phyloP scores from a whole-genome alignment of 2,888 invertebrate species.

The Globia sparganii region DNA sequence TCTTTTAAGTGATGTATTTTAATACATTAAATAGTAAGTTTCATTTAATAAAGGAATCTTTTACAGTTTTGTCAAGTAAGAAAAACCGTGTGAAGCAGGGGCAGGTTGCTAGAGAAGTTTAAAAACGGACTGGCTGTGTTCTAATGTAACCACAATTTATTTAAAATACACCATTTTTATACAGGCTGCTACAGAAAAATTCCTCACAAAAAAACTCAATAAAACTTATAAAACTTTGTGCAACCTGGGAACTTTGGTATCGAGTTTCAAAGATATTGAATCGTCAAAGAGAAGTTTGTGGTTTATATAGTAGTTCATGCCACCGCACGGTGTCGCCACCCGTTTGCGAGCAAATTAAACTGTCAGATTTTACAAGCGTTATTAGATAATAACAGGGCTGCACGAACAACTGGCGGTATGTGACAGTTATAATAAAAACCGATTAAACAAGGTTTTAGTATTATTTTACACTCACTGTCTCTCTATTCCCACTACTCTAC shows the following conservation, averaged over 20 bases:
- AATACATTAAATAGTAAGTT: not conserved
- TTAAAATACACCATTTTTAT: not conserved
- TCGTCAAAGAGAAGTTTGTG: constrained; percentile 27
- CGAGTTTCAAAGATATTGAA: constrained; percentile 42
- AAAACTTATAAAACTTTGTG: not conserved
- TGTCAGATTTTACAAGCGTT: constrained; percentile 12
- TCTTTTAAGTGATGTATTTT: not conserved
- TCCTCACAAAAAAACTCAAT: not conserved
- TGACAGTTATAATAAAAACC: not conserved
- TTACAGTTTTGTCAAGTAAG: too few species aligned
- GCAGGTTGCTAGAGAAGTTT: not conserved
- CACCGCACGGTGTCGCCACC: constrained; percentile 6
- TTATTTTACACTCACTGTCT: not conserved
- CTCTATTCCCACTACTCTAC: too few species aligned
- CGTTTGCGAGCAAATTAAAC: constrained; percentile 31
- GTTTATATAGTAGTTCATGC: constrained; percentile 17
- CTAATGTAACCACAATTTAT: not conserved
- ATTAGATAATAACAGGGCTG: not conserved
- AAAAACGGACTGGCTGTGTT: not conserved
- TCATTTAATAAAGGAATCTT: not conserved
- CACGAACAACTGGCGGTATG: not conserved
- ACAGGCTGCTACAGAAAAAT: not conserved
- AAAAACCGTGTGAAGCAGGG: not conserved
- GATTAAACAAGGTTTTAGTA: not conserved
- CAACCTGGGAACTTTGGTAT: constrained; percentile 1